Percentiles rank a stretch among this genome's conserved stretches.
Conservation (phyloP, 2,113 vertebrate species). For the Percopsis transmontana region DNA sequence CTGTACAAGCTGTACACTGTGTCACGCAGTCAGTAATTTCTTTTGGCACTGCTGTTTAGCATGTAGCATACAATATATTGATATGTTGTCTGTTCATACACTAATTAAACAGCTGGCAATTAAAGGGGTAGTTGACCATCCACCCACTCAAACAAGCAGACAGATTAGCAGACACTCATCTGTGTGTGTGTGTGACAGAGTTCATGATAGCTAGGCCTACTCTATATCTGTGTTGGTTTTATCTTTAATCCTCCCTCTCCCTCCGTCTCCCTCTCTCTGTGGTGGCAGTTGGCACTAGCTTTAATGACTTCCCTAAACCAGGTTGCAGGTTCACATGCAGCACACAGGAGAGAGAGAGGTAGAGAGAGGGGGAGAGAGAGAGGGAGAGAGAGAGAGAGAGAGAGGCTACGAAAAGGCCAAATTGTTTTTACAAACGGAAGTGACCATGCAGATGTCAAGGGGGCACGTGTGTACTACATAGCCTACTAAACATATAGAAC, state of each 20-base stretch:
- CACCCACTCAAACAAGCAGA: not conserved
- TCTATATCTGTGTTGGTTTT: conserved; percentile 14
- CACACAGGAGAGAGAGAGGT: conserved; percentile 3
- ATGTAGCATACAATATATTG: too few relatives aligned
- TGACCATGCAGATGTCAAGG: too few relatives aligned
- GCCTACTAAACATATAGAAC: not conserved
- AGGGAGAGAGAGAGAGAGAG: not conserved
- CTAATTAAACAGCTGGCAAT: not conserved
- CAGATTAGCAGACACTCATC: conserved; percentile 9
- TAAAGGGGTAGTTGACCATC: not conserved
- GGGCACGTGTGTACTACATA: too few relatives aligned
- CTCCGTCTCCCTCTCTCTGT: conserved; percentile 15
- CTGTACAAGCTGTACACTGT: not conserved
- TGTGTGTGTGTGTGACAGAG: not conserved
- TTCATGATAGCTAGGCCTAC: not conserved
- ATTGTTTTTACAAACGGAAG: too few relatives aligned
- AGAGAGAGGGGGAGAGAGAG: not conserved
- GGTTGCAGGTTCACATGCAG: conserved; percentile 34
- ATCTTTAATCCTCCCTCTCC: conserved; percentile 48
- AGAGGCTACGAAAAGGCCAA: not conserved
- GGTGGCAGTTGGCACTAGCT: conserved; percentile 52
- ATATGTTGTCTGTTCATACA: not conserved
- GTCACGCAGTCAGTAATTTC: not conserved
- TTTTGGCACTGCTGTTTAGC: not conserved
- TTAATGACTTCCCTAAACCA: conserved; percentile 67